Conservation (phyloP, 2,797 vertebrate genomes). For the Brachymystax lenok region DNA sequence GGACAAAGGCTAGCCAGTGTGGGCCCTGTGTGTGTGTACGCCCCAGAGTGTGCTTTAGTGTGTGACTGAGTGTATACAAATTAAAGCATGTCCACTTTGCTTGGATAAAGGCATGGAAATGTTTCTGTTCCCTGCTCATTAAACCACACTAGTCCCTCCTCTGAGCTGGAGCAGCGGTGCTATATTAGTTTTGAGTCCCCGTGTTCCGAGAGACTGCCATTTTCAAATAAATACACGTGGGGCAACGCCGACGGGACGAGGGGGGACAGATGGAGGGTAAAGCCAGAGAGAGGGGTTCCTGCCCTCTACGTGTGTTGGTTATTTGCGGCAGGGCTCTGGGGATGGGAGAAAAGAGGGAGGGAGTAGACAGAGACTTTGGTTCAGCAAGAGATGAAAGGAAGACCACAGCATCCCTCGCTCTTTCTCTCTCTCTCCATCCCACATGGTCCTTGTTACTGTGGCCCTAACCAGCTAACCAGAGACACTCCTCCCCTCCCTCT, state of each 20-base stretch:
- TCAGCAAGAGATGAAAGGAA: conserved; percentile 48
- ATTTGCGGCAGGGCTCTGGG: background rate
- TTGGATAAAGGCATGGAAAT: conserved; percentile 58
- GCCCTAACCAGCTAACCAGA: conserved; percentile 69
- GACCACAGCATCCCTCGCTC: conserved; percentile 4
- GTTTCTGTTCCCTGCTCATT: conserved; percentile 22
- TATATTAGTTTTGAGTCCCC: conserved; percentile 67
- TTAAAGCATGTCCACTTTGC: conserved; percentile 47
- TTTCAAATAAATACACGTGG: conserved; percentile 69
- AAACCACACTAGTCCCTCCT: conserved; percentile 36
- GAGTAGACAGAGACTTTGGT: background rate
- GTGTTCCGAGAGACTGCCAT: conserved; percentile 32
- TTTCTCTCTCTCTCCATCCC: conserved; percentile 37
- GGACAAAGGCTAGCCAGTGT: background rate
- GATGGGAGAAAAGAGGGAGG: background rate
- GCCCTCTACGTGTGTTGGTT: background rate
- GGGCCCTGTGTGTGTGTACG: background rate
- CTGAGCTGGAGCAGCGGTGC: background rate
- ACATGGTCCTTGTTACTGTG: conserved; percentile 83
- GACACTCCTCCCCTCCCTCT: conserved; percentile 60
- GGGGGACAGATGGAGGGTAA: background rate
- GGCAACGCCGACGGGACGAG: background rate
- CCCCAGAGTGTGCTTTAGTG: background rate
- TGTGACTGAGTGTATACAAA: background rate
- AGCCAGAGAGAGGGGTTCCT: background rate